These are phyloP conservation scores for Petrophora chlorosata DNA, from an alignment of 2,888 invertebrate species.

Conservation along the genomic window DNA sequence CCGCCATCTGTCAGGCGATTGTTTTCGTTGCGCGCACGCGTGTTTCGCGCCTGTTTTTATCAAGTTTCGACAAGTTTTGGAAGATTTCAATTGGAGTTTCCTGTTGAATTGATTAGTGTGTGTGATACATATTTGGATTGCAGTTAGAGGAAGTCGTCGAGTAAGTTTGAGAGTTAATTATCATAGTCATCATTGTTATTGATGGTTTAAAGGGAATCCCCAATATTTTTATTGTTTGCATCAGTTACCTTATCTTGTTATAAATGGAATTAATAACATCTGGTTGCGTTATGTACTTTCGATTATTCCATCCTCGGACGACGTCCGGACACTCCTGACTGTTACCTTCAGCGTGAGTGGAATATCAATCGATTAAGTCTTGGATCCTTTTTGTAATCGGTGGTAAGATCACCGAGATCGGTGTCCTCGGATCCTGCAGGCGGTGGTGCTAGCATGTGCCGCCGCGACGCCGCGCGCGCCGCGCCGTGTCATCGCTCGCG, in stretches of 20 bases:
- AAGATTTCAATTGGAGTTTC: conserved; percentile 51
- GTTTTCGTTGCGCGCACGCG: conserved; percentile 78
- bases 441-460: conserved; percentile 48
- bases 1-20: conserved; percentile 74
- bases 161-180: conserved; percentile 50
- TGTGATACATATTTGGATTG: conserved; percentile 66
- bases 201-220: conserved; percentile 7
- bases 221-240: too few relatives aligned
- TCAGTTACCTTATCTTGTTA: too few relatives aligned
- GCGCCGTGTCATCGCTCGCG: conserved; percentile 82
- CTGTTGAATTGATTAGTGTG: conserved; percentile 60
- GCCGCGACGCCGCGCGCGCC: conserved; percentile 71
- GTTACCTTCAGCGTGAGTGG: neutral
- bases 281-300: conserved; percentile 28
- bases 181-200: conserved; percentile 5
- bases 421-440: conserved; percentile 28
- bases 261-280: conserved; percentile 18
- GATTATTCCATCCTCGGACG: conserved; percentile 2
- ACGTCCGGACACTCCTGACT: neutral
- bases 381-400: neutral
- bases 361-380: conserved; percentile 1
- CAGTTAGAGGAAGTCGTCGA: conserved; percentile 59
- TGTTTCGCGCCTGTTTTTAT: conserved; percentile 61
- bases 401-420: conserved; percentile 12
- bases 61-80: conserved; percentile 76